phyloP scores from a whole-genome alignment of 1,140 invertebrate species.

The Drosophila rhopaloa region DNA sequence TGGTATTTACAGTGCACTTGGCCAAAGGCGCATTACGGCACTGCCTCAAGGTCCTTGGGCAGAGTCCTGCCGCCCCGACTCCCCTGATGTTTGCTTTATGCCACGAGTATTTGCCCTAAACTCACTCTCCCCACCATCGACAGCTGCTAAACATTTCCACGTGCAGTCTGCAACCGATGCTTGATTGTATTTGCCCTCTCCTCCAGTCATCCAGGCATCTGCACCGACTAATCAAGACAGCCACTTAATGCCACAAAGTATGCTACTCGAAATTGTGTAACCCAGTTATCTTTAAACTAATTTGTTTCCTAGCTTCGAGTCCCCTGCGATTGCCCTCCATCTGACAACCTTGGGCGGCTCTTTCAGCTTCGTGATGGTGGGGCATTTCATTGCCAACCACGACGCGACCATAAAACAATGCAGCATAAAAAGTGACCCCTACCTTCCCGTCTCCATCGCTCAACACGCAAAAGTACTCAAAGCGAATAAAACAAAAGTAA shows the following conservation, averaged over 20 bases:
- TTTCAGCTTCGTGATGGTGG: conserved; percentile 25
- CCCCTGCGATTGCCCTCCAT: conserved; percentile 12
- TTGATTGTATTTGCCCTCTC: conserved; percentile 65
- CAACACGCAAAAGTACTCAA: conserved; percentile 68
- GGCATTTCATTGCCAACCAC: conserved; percentile 50
- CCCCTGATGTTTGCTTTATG: conserved; percentile 33
- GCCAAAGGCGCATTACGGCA: conserved; percentile 67
- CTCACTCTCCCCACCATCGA: conserved; percentile 42
- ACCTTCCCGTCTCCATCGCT: neutral
- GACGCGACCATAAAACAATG: conserved; percentile 78
- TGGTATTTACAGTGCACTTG: conserved; percentile 80
- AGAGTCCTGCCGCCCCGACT: conserved; percentile 6
- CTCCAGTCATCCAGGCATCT: neutral
- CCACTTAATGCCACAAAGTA: conserved; percentile 66
- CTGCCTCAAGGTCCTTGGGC: conserved; percentile 23
- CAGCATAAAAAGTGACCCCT: conserved; percentile 67
- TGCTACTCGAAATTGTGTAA: conserved; percentile 74
- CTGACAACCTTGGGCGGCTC: conserved; percentile 38
- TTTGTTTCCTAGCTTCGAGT: conserved; percentile 54
- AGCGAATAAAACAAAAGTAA: conserved; percentile 79
- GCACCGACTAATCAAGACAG: conserved; percentile 69
- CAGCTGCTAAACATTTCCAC: conserved; percentile 76
- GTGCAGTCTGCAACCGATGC: conserved; percentile 55
- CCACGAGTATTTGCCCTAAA: conserved; percentile 46
- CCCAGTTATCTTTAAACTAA: conserved; percentile 80